Conservation (phyloP, 2,888 invertebrate species). For the Drosophila quasianomalipes region DNA sequence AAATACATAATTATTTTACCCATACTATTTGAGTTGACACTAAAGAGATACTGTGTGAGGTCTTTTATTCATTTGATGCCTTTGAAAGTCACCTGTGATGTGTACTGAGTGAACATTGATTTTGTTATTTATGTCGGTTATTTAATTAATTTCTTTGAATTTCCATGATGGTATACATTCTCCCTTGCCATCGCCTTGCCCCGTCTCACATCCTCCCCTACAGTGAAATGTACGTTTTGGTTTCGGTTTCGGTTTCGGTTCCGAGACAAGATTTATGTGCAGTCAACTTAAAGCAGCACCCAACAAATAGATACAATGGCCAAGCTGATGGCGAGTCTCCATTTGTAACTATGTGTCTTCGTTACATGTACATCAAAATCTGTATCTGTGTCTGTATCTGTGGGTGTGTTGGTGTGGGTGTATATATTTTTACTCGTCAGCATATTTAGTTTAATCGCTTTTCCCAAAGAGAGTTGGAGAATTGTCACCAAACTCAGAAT, state of each 20-base stretch:
- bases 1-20: background rate
- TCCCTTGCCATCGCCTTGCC: background rate
- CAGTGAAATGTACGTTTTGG: background rate
- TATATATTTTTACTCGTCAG: conserved; percentile 42
- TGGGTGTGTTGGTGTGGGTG: background rate
- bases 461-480: conserved; percentile 8
- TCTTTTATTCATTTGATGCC: background rate
- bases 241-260: conserved; percentile 11
- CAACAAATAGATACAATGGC: conserved; percentile 37
- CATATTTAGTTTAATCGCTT: conserved; percentile 61
- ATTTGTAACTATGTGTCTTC: conserved; percentile 29
- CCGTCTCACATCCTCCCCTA: background rate
- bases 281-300: conserved; percentile 33
- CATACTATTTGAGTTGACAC: background rate
- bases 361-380: conserved; percentile 13
- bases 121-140: conserved; percentile 50
- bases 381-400: conserved; percentile 10
- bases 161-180: conserved; percentile 23
- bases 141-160: conserved; percentile 54
- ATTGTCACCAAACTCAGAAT: conserved; percentile 22
- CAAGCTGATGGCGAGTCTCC: conserved; percentile 31
- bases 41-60: background rate
- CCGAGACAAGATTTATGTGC: conserved; percentile 48
- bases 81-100: conserved; percentile 8
- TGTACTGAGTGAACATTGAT: conserved; percentile 13